Evolutionary conservation across 2,888 invertebrate genomes (phyloP), one percentile per base, ranked within the genome.

Genomic region (Andrena bucephala): DNA sequence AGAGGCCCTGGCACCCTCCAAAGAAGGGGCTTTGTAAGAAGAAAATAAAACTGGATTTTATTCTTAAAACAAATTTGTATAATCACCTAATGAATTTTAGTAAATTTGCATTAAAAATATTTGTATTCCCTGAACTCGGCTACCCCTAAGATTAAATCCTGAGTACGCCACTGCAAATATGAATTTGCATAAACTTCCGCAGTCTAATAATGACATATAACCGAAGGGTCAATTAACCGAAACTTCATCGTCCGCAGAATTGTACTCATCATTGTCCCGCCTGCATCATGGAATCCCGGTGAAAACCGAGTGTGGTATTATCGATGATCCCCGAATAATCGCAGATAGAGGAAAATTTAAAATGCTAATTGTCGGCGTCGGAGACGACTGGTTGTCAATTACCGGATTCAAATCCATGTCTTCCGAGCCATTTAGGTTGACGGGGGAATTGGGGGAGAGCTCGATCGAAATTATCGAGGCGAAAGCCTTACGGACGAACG

Each of bases 401-500:
- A 54, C 66, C 60, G 52, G 57, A 62, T 73, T 73, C 52, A 20
- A 83, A 63, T 76, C 65, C 27, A 31, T 20, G 63, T 67, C 62
- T 36, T 31, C 73, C 27, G 27, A 50, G 65, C 27, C 50, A 8
- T 42, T 62, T 24, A 70, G 57, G 57, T 48, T 71, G 76, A 76
- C 78, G 74, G 66, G 59, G 16, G 10, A 54, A 24, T 36, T 29
- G 33, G 59, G 31, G 54, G 63, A 52, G 7, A 70, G 54, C 13
- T 54, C 63, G 75, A 82, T 89, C 79, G 74, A 81, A 87, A 89
- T 89, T 84, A 88, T 89, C 83, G 81, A 87, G 73, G 76, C 68
- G 63, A 77, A 74, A 79, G 66, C 36, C 68, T 78, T 59, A 76
- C 65, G 75, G 76, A 73, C 80, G 83, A 82, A 81, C 85, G 85